Conservation (phyloP, 2,113 vertebrate genomes). For the Xyrauchen texanus region DNA sequence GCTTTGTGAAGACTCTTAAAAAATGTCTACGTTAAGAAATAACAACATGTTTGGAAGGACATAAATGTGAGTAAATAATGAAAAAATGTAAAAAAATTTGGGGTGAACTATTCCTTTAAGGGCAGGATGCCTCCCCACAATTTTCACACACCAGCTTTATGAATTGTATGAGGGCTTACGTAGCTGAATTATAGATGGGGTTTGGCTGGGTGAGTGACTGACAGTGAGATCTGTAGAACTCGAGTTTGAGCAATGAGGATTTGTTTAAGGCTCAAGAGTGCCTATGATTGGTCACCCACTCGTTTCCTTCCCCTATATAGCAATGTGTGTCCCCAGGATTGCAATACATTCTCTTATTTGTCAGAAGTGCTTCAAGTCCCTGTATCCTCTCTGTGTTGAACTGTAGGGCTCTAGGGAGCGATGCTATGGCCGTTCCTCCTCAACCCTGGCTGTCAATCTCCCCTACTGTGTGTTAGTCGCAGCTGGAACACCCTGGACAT, state of each 20-base stretch:
- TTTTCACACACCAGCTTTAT: constrained; percentile 52
- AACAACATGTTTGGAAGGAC: too few species aligned
- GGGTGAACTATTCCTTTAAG: neutral
- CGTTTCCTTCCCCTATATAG: constrained; percentile 52
- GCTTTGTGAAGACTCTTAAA: too few species aligned
- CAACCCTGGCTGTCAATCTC: constrained; percentile 53
- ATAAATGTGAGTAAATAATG: too few species aligned
- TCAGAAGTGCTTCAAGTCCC: constrained; percentile 43
- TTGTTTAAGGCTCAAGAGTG: constrained; percentile 65
- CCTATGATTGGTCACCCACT: constrained; percentile 63
- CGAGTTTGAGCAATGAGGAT: constrained; percentile 67
- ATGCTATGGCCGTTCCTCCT: constrained; percentile 38
- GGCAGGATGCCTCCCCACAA: neutral
- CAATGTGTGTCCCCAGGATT: constrained; percentile 56
- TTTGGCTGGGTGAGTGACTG: constrained; percentile 69
- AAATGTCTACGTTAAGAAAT: too few species aligned
- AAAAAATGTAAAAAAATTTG: too few species aligned
- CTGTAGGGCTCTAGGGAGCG: constrained; percentile 58
- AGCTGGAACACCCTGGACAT: neutral
- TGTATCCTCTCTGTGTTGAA: constrained; percentile 56
- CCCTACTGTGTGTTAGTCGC: neutral
- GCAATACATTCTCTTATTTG: constrained; percentile 61
- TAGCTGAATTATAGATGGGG: constrained; percentile 75
- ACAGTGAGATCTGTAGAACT: constrained; percentile 72
- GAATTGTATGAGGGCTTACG: constrained; percentile 72